These are phyloP conservation scores for Norana najaformis DNA, from an alignment of 2,888 invertebrate genomes.

Conservation along the genomic window DNA sequence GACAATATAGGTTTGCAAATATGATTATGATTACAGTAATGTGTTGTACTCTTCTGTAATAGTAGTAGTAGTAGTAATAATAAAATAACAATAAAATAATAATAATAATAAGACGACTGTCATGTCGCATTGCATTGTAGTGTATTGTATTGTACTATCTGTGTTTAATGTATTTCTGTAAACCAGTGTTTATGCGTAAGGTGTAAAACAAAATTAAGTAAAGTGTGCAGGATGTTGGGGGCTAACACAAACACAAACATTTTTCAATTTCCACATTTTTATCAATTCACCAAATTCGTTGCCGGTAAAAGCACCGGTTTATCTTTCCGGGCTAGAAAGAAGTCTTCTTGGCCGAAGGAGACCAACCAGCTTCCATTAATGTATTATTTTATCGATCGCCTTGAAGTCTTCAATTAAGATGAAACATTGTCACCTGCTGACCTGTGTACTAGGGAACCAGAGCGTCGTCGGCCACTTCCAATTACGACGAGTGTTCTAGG, in stretches of 20 bases:
- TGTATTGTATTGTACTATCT: too few species aligned
- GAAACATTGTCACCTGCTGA: not conserved
- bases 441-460: not conserved
- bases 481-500: conserved; percentile 13
- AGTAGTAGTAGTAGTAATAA: too few species aligned
- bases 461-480: not conserved
- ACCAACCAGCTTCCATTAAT: not conserved
- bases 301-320: not conserved
- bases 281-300: too few species aligned
- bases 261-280: too few species aligned
- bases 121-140: too few species aligned
- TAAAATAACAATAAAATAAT: too few species aligned
- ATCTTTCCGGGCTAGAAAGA: not conserved
- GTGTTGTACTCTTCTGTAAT: too few species aligned
- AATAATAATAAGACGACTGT: too few species aligned
- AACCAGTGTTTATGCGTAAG: not conserved
- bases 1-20: too few species aligned
- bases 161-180: too few species aligned
- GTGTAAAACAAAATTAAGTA: not conserved
- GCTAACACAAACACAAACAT: not conserved
- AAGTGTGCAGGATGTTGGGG: not conserved
- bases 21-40: too few species aligned
- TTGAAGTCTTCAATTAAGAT: not conserved
- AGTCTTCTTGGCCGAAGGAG: not conserved
- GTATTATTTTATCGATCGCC: conserved; percentile 13